Percentiles rank a stretch among this genome's conserved stretches.
Conservation (phyloP, 2,113 vertebrate genomes). For the Chauna torquata region DNA sequence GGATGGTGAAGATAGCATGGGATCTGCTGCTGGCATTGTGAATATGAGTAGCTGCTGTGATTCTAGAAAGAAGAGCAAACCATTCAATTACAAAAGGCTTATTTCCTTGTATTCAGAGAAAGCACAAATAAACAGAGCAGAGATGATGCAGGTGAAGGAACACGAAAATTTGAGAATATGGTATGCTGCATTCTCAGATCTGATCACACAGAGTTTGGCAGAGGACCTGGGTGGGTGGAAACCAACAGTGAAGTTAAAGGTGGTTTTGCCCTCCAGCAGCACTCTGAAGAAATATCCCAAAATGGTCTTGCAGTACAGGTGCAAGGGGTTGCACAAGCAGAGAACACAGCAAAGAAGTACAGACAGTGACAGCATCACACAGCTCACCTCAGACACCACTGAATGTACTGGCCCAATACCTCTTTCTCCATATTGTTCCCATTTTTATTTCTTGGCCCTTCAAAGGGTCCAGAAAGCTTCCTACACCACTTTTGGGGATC, state of each 20-base stretch:
- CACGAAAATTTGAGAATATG: neutral
- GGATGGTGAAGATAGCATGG: slow-evolving; percentile 96
- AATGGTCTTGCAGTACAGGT: neutral
- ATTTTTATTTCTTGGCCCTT: neutral
- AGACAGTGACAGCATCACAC: neutral
- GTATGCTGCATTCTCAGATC: neutral
- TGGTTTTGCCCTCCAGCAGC: neutral
- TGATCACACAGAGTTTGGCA: neutral
- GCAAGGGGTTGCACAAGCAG: neutral
- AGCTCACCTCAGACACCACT: neutral
- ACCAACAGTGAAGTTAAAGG: neutral
- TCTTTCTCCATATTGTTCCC: neutral
- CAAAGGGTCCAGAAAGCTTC: neutral
- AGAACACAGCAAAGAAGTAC: neutral
- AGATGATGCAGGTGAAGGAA: neutral
- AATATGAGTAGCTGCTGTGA: slow-evolving; percentile 94
- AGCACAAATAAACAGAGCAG: neutral
- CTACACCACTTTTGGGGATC: neutral
- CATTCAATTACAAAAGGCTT: neutral
- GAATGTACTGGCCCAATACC: neutral
- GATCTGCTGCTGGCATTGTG: slow-evolving; percentile 97
- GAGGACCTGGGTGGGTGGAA: neutral
- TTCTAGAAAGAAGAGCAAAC: slow-evolving; percentile 74
- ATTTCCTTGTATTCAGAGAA: neutral
- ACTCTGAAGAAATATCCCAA: neutral